Evolutionary conservation across 2,888 invertebrate genomes (phyloP).

Genomic region (Hoplodrina ambigua): DNA sequence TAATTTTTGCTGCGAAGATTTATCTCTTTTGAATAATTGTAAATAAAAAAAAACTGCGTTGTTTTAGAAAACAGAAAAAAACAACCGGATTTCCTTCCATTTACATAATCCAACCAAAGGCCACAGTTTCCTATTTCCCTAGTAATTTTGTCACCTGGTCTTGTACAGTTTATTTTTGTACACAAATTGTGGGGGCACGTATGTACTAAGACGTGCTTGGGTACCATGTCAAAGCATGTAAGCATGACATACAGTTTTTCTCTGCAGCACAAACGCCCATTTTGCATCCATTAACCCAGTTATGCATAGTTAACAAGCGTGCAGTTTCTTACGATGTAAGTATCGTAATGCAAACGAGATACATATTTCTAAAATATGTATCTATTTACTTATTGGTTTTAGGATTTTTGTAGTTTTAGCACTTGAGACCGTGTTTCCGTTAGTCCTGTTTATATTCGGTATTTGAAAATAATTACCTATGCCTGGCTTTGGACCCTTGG

Average conservation of each 20-base stretch:
- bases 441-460: too few species aligned
- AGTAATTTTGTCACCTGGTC: constrained; percentile 17
- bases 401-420: neutral
- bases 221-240: constrained; percentile 62
- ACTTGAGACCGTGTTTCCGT: too few species aligned
- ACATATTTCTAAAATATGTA: constrained; percentile 15
- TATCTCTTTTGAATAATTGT: neutral
- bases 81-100: constrained; percentile 19
- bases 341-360: constrained; percentile 40
- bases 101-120: constrained; percentile 11
- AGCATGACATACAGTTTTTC: constrained; percentile 73
- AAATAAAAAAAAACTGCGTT: neutral
- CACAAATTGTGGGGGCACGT: constrained; percentile 21
- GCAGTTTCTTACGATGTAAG: constrained; percentile 59
- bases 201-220: constrained; percentile 44
- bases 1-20: neutral
- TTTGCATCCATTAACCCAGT: constrained; percentile 81
- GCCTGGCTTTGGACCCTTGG: too few species aligned
- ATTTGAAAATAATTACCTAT: too few species aligned
- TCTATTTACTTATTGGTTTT: neutral
- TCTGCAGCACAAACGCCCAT: constrained; percentile 61
- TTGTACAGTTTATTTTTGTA: neutral
- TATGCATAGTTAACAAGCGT: constrained; percentile 73
- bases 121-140: neutral
- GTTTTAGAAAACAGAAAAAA: constrained; percentile 5